A percentile compares a stretch with the other conserved stretches of the same genome.
Conservation (phyloP, 2,113 vertebrate species). For the Cryptotis parvus region DNA sequence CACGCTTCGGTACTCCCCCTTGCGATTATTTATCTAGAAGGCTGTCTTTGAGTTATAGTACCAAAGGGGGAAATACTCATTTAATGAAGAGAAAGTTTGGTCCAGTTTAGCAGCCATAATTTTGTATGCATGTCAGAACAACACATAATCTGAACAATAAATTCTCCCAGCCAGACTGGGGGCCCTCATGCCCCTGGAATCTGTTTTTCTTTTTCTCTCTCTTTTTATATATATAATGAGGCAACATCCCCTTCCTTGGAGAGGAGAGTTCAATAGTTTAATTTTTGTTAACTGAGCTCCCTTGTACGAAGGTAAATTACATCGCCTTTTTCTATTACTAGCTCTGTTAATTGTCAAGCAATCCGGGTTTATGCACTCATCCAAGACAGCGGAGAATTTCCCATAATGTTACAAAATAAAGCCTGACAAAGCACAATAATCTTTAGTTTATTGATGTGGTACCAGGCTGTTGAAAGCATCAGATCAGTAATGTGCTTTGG, state of each 20-base stretch:
- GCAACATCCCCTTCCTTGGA: conserved; percentile 86
- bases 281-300: conserved; percentile 93
- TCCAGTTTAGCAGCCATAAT: conserved; percentile 87
- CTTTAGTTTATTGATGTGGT: conserved; percentile 92
- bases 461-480: conserved; percentile 87
- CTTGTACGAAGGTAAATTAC: conserved; percentile 93
- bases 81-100: conserved; percentile 86
- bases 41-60: conserved; percentile 81
- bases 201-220: conserved; percentile 86
- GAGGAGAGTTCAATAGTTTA: conserved; percentile 93
- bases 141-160: conserved; percentile 86
- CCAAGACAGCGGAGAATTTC: conserved; percentile 91
- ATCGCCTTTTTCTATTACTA: conserved; percentile 92
- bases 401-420: conserved; percentile 93
- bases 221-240: conserved; percentile 88
- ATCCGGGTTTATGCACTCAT: conserved; percentile 93
- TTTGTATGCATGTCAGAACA: conserved; percentile 86
- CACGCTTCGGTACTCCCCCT: conserved; percentile 67
- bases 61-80: conserved; percentile 82
- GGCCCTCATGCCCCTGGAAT: conserved; percentile 81
- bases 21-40: conserved; percentile 86
- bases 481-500: conserved; percentile 89
- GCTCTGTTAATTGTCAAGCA: conserved; percentile 93
- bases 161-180: conserved; percentile 84
- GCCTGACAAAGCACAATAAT: conserved; percentile 94